phyloP scores from a whole-genome alignment of 2,797 vertebrate species.

The Cynopterus sphinx region DNA sequence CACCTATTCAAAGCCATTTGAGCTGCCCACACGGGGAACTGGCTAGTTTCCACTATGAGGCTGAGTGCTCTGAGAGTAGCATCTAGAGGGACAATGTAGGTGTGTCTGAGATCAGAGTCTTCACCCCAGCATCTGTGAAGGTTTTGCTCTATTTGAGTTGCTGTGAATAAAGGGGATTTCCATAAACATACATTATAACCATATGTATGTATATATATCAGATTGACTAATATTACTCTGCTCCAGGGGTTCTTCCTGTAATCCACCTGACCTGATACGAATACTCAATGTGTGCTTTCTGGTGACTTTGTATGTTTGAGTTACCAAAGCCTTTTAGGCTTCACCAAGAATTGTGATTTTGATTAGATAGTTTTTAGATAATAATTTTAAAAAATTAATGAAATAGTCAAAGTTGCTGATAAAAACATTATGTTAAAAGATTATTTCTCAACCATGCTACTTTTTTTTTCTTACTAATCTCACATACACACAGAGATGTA shows the following conservation, averaged over 20 bases:
- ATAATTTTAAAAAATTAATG: neutral
- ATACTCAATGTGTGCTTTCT: neutral
- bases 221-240: conserved; percentile 61
- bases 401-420: neutral
- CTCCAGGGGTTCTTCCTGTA: conserved; percentile 22
- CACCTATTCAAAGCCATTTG: conserved; percentile 41
- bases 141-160: conserved; percentile 49
- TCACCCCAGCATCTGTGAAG: conserved; percentile 56
- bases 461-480: neutral
- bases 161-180: conserved; percentile 67
- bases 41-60: neutral
- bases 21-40: neutral
- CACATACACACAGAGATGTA: neutral
- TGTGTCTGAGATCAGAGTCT: conserved; percentile 54
- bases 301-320: neutral
- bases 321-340: neutral
- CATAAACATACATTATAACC: conserved; percentile 28
- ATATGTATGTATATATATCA: neutral
- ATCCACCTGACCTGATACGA: neutral
- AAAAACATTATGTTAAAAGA: neutral
- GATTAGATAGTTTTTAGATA: conserved; percentile 20
- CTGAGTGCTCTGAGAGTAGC: neutral
- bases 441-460: neutral
- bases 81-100: neutral
- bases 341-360: neutral